Base-by-base conservation (phyloP, 2,797 vertebrate genomes). In the Sparidentex hasta region DNA sequence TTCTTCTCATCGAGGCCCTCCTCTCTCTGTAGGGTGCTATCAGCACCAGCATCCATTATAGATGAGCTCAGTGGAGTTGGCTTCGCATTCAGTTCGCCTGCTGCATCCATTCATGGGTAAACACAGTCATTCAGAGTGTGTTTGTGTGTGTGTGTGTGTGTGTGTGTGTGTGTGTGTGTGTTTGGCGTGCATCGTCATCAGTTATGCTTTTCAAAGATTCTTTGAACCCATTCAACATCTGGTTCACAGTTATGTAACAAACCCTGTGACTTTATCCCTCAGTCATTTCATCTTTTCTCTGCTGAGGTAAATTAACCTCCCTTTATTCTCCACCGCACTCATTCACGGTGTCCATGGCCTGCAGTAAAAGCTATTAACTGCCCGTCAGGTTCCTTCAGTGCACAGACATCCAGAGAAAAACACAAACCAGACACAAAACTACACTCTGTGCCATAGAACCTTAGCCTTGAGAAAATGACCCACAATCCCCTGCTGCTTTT, bases 11-110 rank as follows among this genome's bases (percentile, higher is more conserved):
- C 70, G 68, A 61, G 7, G 63, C 67, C 76, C 16, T 11, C 61
- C 66, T 72, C 57, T 20, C 66, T 81, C 62, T 27, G 27, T 18
- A 43, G 82, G 76, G 80, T 55, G 5, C 47, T 47, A 81, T 78
- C 70, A 77, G 66, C 38, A 72, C 51, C 71, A 5, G 12, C 63
- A 88, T 93, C 62, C 70, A 90, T 92, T 86, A 89, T 91, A 72
- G 78, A 92, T 92, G 87, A 88, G 77, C 58, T 71, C 27, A 43
- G 66, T 56, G 64, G 67, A 85, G 50, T 51, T 71, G 56, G 65
- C 71, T 65, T 81, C 80, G 77, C 64, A 67, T 87, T 81, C 76
- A 83, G 29, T 89, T 88, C 75, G 81, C 69, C 50, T 64, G 3
- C 77, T 86, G 79, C 71, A 59, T 68, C 69, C 83, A 88, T 86